Percentiles rank a stretch among this genome's conserved stretches.
Evolutionary conservation across 2,113 vertebrate species (phyloP).

Genomic region (Electrona antarctica): DNA sequence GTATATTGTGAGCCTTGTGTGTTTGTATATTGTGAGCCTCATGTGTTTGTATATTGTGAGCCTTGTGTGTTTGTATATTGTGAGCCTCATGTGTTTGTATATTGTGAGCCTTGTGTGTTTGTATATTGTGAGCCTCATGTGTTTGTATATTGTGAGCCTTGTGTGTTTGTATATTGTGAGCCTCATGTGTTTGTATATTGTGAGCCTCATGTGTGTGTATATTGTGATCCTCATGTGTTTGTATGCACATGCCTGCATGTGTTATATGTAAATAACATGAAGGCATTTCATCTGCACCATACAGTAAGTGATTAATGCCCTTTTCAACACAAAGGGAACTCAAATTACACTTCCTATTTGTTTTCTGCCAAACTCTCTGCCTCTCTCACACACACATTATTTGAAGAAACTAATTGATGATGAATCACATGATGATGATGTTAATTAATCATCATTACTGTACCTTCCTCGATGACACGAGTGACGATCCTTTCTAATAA

Average conservation of each 20-base stretch:
- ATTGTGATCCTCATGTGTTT: neutral
- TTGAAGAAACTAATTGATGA: neutral
- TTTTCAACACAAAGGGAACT: neutral
- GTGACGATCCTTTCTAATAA: slow-evolving; percentile 65
- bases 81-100: neutral
- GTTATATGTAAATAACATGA: neutral
- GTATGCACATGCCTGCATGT: neutral
- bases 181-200: neutral
- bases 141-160: no score
- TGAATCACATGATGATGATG: slow-evolving; percentile 42
- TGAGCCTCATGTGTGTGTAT: neutral
- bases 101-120: no score
- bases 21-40: neutral
- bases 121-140: neutral
- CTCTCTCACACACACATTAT: neutral
- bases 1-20: no score
- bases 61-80: neutral
- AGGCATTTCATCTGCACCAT: no score
- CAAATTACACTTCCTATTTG: neutral
- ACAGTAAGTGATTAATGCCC: neutral
- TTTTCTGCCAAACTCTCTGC: neutral
- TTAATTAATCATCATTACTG: slow-evolving; percentile 41
- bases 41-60: neutral
- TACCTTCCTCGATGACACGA: slow-evolving; percentile 56
- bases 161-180: neutral